These are phyloP conservation scores for Dinomys branickii DNA, from an alignment of 2,113 vertebrate species.

Conservation along the genomic window DNA sequence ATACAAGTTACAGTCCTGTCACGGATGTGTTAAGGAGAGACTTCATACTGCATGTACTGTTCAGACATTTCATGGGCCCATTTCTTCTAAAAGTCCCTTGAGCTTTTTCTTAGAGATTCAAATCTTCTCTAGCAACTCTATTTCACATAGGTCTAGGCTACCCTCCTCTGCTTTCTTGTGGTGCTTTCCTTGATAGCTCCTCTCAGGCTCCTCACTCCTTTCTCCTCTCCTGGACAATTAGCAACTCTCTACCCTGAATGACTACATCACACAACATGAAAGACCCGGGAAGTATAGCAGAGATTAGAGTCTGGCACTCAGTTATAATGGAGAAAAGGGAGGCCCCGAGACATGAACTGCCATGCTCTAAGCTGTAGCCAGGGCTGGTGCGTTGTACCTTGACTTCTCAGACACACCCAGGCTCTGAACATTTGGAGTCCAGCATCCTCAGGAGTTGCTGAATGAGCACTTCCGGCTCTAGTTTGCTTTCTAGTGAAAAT, in stretches of 20 bases:
- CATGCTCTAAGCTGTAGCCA: not conserved
- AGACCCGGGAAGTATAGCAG: not conserved
- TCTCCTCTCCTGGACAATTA: not conserved
- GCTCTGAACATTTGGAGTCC: not conserved
- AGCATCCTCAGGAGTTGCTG: not conserved
- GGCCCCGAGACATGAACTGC: not conserved
- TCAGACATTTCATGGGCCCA: not conserved
- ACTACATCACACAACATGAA: not conserved
- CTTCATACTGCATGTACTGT: not conserved
- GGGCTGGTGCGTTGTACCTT: not conserved
- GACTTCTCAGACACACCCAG: not conserved
- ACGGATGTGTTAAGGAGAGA: not conserved
- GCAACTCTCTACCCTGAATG: not conserved
- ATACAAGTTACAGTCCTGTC: not conserved
- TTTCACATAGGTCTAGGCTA: not conserved
- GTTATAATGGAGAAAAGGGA: not conserved
- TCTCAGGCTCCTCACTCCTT: not conserved
- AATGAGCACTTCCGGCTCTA: not conserved
- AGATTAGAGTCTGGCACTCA: not conserved
- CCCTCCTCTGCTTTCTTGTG: not conserved
- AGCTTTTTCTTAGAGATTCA: not conserved
- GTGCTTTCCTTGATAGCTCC: not conserved
- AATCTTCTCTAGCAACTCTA: not conserved
- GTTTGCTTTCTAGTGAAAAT: not conserved
- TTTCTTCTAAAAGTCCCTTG: not conserved